Conservation (phyloP, 2,888 invertebrate genomes). For the Saturnia pavonia region DNA sequence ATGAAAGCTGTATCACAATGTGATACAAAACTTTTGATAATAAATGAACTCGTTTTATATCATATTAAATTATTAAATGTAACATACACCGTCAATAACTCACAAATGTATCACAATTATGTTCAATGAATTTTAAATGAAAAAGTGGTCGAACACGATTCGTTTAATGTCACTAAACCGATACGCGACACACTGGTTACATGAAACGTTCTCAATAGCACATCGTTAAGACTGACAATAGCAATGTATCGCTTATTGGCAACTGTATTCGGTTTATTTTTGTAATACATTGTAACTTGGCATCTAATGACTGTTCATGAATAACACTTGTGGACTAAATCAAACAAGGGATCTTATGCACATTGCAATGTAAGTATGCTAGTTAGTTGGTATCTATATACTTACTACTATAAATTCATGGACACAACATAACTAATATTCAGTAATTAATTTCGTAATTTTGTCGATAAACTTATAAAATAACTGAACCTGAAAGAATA, state of each 20-base stretch:
- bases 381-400: not conserved
- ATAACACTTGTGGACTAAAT: conserved; percentile 19
- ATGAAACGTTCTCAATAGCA: conserved; percentile 17
- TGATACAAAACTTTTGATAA: too few relatives aligned
- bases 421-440: too few relatives aligned
- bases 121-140: not conserved
- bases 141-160: conserved; percentile 2
- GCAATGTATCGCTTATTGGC: conserved; percentile 28
- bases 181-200: conserved; percentile 17
- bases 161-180: conserved; percentile 17
- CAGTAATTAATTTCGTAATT: too few relatives aligned
- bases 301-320: conserved; percentile 35
- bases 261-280: conserved; percentile 29
- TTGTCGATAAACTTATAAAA: too few relatives aligned
- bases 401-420: not conserved
- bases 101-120: conserved; percentile 1
- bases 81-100: not conserved
- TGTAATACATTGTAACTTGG: conserved; percentile 30
- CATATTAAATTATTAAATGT: not conserved
- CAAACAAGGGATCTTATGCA: conserved; percentile 22
- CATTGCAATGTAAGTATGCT: not conserved
- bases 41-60: too few relatives aligned
- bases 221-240: conserved; percentile 20
- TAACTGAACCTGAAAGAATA: too few relatives aligned
- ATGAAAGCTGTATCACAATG: too few relatives aligned